Percentiles rank a stretch among this genome's conserved stretches.
These are phyloP conservation scores for Lasius platythorax DNA, from an alignment of 2,888 invertebrate genomes.

Conservation along the genomic window DNA sequence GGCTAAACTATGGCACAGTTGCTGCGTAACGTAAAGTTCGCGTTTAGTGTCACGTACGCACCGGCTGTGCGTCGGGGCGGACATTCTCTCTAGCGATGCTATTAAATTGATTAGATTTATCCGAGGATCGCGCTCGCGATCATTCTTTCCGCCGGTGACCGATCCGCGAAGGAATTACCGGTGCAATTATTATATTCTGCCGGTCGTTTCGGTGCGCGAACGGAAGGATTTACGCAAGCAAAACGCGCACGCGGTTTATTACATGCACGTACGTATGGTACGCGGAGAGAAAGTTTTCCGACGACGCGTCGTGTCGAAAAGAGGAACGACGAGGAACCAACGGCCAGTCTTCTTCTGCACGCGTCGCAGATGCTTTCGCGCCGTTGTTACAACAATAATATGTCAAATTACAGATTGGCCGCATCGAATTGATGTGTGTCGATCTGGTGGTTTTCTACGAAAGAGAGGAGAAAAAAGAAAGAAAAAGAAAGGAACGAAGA, in stretches of 20 bases:
- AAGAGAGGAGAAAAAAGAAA: slow-evolving; percentile 57
- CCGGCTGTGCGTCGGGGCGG: background rate
- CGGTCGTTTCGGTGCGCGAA: background rate
- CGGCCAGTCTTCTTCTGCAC: slow-evolving; percentile 54
- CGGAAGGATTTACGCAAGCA: slow-evolving; percentile 43
- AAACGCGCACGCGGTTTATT: background rate
- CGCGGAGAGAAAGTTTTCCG: slow-evolving; percentile 74
- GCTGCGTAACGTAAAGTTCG: slow-evolving; percentile 52
- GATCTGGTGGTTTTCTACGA: slow-evolving; percentile 61
- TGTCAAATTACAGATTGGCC: slow-evolving; percentile 81
- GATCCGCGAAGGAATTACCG: slow-evolving; percentile 10
- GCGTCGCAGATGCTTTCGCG: slow-evolving; percentile 79
- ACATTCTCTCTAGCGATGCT: slow-evolving; percentile 8
- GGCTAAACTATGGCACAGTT: slow-evolving; percentile 61
- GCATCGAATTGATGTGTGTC: slow-evolving; percentile 77
- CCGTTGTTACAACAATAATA: slow-evolving; percentile 78
- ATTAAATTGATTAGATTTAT: slow-evolving; percentile 11
- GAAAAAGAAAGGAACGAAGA: slow-evolving; percentile 60
- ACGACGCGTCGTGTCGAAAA: slow-evolving; percentile 61
- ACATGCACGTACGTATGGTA: background rate
- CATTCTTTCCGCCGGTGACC: background rate
- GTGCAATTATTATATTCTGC: background rate
- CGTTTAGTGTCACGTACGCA: slow-evolving; percentile 57
- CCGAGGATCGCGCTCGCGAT: background rate
- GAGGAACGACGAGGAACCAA: slow-evolving; percentile 58